These are phyloP conservation scores for Nesidiocoris tenuis DNA, from an alignment of 2,888 invertebrate species.

Conservation along the genomic window DNA sequence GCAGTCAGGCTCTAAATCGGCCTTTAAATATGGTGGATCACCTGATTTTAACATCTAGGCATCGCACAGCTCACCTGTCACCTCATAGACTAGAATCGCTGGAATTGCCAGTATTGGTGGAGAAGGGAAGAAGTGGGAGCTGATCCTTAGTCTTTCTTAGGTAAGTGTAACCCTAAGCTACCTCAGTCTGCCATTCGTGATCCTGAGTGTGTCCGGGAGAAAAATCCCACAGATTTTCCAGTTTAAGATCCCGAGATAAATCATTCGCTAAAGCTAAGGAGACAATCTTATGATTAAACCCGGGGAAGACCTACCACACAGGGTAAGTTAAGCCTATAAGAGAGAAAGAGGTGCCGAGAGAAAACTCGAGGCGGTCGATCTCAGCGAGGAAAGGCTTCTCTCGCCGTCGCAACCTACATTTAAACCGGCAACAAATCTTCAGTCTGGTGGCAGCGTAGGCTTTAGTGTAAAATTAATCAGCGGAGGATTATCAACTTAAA, in stretches of 20 bases:
- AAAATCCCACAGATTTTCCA: too few species aligned
- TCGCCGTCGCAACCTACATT: slow-evolving; percentile 29
- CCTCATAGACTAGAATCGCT: too few species aligned
- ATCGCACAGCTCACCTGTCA: too few species aligned
- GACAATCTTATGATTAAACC: neutral
- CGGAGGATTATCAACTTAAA: slow-evolving; percentile 41
- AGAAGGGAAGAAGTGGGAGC: too few species aligned
- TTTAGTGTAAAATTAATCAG: slow-evolving; percentile 39
- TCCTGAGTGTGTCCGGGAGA: too few species aligned
- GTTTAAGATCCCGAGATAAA: neutral
- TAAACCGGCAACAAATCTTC: slow-evolving; percentile 37
- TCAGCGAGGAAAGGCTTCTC: slow-evolving; percentile 16
- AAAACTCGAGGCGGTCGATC: slow-evolving; percentile 1
- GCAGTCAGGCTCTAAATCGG: too few species aligned
- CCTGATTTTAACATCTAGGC: too few species aligned
- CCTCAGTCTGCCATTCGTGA: too few species aligned
- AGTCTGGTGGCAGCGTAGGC: slow-evolving; percentile 1
- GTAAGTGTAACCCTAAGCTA: too few species aligned
- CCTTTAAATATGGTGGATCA: too few species aligned
- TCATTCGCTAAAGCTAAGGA: neutral
- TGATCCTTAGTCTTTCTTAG: too few species aligned
- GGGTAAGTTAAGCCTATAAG: neutral
- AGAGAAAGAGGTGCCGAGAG: neutral
- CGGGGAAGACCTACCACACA: neutral
- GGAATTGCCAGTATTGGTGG: too few species aligned